Evolutionary conservation across 2,113 vertebrate species (phyloP).

Genomic region (Lepisosteus osseus): DNA sequence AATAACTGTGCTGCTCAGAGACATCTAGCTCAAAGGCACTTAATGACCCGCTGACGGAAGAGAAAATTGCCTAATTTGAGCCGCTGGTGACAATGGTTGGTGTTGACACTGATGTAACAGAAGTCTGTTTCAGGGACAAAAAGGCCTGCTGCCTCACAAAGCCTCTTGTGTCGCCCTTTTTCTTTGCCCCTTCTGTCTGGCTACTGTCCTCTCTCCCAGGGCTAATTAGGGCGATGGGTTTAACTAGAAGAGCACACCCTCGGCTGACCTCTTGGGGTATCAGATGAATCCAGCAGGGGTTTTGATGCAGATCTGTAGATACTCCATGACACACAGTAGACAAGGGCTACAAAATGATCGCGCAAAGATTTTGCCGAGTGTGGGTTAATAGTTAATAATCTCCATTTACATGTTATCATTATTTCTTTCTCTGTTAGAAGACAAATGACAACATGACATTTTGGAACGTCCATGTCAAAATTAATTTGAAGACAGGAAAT

Average conservation of each 20-base stretch:
- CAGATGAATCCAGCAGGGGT: not conserved
- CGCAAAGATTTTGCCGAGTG: too few relatives aligned
- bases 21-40: not conserved
- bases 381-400: too few relatives aligned
- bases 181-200: constrained; percentile 1
- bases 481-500: too few relatives aligned
- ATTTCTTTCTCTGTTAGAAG: too few relatives aligned
- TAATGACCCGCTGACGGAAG: constrained; percentile 19
- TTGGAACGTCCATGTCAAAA: too few relatives aligned
- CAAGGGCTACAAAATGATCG: too few relatives aligned
- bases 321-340: too few relatives aligned
- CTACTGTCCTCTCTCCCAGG: not conserved
- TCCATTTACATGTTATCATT: too few relatives aligned
- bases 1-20: not conserved
- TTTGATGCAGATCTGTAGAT: too few relatives aligned
- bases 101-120: constrained; percentile 20
- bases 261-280: not conserved
- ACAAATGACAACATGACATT: too few relatives aligned
- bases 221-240: constrained; percentile 11
- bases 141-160: not conserved
- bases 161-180: not conserved
- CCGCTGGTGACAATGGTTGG: constrained; percentile 9
- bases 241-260: not conserved
- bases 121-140: constrained; percentile 6
- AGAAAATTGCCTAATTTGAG: constrained; percentile 13